These are phyloP conservation scores for Nycticebus coucang DNA, from an alignment of 2,113 vertebrate genomes.

Conservation along the genomic window DNA sequence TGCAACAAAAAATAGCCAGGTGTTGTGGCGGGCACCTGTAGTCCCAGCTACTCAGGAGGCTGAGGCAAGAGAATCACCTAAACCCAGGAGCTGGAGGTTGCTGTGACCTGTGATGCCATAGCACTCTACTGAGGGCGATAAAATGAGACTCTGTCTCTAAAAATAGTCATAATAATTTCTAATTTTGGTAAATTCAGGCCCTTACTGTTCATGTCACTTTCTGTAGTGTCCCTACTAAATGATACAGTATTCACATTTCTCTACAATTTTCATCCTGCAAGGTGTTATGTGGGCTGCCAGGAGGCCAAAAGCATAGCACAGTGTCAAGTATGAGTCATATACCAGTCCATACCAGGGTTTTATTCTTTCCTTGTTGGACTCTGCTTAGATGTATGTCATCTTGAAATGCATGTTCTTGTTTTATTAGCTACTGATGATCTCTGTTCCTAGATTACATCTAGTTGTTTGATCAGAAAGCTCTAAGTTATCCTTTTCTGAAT, in stretches of 20 bases:
- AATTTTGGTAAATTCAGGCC: too few species aligned
- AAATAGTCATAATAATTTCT: too few species aligned
- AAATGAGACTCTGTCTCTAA: too few species aligned
- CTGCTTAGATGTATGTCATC: background rate
- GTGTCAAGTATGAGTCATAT: background rate
- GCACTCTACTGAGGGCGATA: too few species aligned
- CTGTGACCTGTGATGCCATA: too few species aligned
- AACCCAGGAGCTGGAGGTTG: too few species aligned
- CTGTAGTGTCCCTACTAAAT: background rate
- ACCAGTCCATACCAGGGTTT: accelerated
- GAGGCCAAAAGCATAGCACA: background rate
- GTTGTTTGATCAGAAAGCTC: background rate
- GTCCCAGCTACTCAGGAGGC: too few species aligned
- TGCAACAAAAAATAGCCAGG: too few species aligned
- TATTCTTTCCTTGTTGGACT: background rate
- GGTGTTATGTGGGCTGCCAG: background rate
- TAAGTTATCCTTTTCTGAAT: background rate
- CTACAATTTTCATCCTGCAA: background rate
- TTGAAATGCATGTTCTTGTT: background rate
- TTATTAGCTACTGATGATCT: background rate
- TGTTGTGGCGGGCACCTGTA: too few species aligned
- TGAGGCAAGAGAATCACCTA: too few species aligned
- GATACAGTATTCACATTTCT: background rate
- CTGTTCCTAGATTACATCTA: background rate
- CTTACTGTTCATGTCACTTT: background rate